These are phyloP conservation scores for Trematocara marginatum DNA, from an alignment of 2,113 vertebrate species.

Conservation along the genomic window DNA sequence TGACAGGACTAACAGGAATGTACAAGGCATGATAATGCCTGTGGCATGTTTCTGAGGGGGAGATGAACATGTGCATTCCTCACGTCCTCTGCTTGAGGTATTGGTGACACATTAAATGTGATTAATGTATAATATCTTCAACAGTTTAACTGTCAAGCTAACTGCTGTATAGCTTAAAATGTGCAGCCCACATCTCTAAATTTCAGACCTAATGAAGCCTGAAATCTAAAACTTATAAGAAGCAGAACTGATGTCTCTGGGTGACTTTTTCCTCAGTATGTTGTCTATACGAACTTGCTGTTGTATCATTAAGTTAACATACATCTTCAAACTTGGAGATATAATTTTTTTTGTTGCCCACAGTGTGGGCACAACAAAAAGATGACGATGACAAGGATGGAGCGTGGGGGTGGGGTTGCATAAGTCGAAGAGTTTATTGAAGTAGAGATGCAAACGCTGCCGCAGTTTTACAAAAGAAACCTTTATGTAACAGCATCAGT, in stretches of 20 bases:
- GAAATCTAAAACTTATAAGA: background rate
- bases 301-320: background rate
- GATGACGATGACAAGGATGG: too few relatives aligned
- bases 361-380: too few relatives aligned
- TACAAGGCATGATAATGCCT: background rate
- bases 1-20: background rate
- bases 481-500: background rate
- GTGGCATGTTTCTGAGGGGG: background rate
- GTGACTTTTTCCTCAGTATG: background rate
- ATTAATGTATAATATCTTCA: background rate
- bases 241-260: accelerated
- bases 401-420: background rate
- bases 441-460: background rate
- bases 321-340: background rate
- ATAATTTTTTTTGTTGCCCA: background rate
- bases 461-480: background rate
- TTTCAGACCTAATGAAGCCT: background rate
- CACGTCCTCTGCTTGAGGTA: background rate
- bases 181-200: background rate
- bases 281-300: background rate
- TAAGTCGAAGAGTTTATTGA: background rate
- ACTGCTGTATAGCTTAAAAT: background rate
- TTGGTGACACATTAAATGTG: background rate
- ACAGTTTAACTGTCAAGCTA: background rate
- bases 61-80: background rate